Evolutionary conservation across 1,140 invertebrate genomes (phyloP).

Genomic region (Brachionus rubens): DNA sequence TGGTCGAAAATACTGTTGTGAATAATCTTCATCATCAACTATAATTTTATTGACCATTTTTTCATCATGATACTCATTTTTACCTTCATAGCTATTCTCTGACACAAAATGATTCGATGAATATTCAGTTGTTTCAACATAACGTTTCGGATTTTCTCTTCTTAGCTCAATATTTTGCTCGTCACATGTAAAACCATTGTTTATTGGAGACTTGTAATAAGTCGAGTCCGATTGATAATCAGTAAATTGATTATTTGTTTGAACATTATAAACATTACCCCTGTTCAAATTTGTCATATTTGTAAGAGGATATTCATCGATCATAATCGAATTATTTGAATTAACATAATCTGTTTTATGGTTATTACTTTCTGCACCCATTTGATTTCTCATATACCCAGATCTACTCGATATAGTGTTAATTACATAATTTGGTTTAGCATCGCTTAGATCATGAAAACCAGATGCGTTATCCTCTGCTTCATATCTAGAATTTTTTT

Average conservation of each 20-base stretch:
- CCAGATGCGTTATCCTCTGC: conserved; percentile 30
- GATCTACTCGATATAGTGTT: conserved; percentile 21
- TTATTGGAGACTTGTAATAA: background rate
- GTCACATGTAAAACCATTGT: background rate
- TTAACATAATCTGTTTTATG: background rate
- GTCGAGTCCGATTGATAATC: conserved; percentile 14
- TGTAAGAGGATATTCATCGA: conserved; percentile 3
- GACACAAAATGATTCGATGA: conserved; percentile 20
- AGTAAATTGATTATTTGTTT: background rate
- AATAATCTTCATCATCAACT: background rate
- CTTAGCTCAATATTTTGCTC: background rate
- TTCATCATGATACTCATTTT: conserved; percentile 15
- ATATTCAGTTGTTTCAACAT: conserved; percentile 6
- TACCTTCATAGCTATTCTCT: background rate
- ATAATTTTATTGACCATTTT: background rate
- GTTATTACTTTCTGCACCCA: background rate
- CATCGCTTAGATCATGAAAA: conserved; percentile 22
- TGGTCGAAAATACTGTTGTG: conserved; percentile 23
- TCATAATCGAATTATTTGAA: background rate
- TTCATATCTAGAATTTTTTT: background rate
- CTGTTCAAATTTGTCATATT: background rate
- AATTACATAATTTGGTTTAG: conserved; percentile 31
- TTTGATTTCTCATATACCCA: background rate
- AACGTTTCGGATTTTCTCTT: background rate
- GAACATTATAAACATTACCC: conserved; percentile 12